Conservation (phyloP, 2,797 vertebrate genomes). For the Melanotaenia nigrans region DNA sequence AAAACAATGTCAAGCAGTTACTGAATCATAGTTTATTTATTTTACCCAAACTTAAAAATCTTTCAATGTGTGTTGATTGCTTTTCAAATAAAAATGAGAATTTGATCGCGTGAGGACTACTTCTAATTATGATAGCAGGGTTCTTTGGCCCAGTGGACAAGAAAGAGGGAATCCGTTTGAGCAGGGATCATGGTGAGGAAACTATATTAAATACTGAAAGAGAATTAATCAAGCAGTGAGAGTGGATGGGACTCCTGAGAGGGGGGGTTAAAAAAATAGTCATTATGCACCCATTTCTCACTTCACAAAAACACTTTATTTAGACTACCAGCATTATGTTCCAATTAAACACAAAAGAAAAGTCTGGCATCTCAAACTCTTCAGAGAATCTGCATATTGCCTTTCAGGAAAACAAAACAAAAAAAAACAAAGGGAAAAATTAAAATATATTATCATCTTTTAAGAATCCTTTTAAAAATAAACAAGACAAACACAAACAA, state of each 20-base stretch:
- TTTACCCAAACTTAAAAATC: background rate
- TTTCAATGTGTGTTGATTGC: background rate
- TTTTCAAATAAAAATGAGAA: conserved; percentile 22
- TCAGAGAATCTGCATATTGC: conserved; percentile 69
- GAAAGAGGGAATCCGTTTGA: background rate
- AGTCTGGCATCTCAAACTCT: conserved; percentile 68
- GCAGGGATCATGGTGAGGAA: conserved; percentile 35
- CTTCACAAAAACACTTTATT: conserved; percentile 76
- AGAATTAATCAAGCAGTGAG: conserved; percentile 34
- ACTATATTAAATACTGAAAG: conserved; percentile 38
- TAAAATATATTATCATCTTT: conserved; percentile 83
- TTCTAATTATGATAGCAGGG: background rate
- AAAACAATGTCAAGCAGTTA: conserved; percentile 10
- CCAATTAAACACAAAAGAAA: conserved; percentile 77
- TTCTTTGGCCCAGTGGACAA: background rate
- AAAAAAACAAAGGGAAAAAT: conserved; percentile 79
- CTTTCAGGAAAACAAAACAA: conserved; percentile 64
- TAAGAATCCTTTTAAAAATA: conserved; percentile 82
- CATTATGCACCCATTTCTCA: conserved; percentile 69
- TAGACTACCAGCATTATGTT: conserved; percentile 72
- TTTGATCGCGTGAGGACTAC: background rate
- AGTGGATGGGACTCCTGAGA: conserved; percentile 47
- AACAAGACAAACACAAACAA: conserved; percentile 85
- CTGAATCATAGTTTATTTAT: conserved; percentile 14
- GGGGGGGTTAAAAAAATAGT: conserved; percentile 14